Base-by-base conservation (phyloP, 2,113 vertebrate species). In the Emydura subglobosa region DNA sequence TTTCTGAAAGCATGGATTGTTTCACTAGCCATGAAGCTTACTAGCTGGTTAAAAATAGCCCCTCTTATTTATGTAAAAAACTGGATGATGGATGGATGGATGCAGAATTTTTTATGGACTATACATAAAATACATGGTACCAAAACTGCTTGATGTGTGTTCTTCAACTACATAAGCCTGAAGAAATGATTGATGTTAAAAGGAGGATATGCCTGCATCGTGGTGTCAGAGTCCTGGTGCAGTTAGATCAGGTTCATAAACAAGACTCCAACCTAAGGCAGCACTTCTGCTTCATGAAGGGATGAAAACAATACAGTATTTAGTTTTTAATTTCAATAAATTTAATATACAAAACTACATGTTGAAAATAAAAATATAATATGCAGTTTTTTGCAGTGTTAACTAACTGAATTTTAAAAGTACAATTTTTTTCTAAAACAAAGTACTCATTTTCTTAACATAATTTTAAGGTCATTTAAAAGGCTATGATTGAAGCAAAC, bases 271-370 rank as follows among this genome's bases (percentile, higher is more conserved):
- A 92, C 86, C 89, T 57, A 21, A 86, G 88, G 96, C 95, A 92
- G 95, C 4, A 61, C 90, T 76, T 93, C 83, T 91, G 96, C 93
- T 97, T 97, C 89, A 92, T 96, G 87, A 97, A 90, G 93, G 93
- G 91, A 96, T 95, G 92, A 96, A 97, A 95, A 97, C 92, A 92
- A 93, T 97, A 97, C 94, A 97, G 92, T 96, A 94, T 94, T 97
- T 95, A 92, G 93, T 96, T 96, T 98, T 89, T 96, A 96, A 95
- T 97, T 98, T 92, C 95, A 98, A 97, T 89, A 97, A 96, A 96
- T 97, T 98, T 98, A 98, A 98, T 98, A 98, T 95, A 98, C 95
- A 98, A 97, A 98, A 98, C 96, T 97, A 97, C 95, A 98, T 98
- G 97, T 98, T 96, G 96, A 98, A 98, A 97, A 98, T 97, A 98